Evolutionary conservation across 2,113 vertebrate genomes (phyloP).

Genomic region (Tenebrosternarchus preto): DNA sequence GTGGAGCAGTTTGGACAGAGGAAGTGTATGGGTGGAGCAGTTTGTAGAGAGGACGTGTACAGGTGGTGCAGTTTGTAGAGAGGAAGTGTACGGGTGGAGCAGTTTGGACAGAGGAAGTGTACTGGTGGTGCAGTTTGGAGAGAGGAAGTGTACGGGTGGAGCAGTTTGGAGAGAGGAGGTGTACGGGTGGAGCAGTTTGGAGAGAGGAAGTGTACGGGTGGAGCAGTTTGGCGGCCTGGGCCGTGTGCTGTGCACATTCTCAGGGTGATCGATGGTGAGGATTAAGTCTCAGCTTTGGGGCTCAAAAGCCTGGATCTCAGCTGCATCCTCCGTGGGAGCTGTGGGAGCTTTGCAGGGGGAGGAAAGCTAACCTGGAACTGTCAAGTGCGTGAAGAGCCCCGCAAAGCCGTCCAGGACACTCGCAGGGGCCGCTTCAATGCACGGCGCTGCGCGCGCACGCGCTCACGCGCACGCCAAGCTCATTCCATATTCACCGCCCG

Average conservation of each 20-base stretch:
- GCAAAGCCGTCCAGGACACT: constrained; percentile 67
- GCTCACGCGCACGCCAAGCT: constrained; percentile 59
- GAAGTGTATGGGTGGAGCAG: too few species aligned
- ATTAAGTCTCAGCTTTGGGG: constrained; percentile 79
- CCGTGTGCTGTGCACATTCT: constrained; percentile 75
- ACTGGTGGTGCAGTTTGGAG: not conserved
- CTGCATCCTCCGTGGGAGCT: constrained; percentile 72
- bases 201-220: constrained; percentile 58
- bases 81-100: too few species aligned
- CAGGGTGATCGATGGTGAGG: constrained; percentile 80
- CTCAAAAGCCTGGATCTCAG: constrained; percentile 79
- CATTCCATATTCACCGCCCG: constrained; percentile 54
- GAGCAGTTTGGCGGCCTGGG: constrained; percentile 48
- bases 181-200: constrained; percentile 38
- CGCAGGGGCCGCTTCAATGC: constrained; percentile 51
- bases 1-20: too few species aligned
- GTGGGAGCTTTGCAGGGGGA: constrained; percentile 63
- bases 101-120: constrained; percentile 17
- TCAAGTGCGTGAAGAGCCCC: constrained; percentile 72
- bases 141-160: constrained; percentile 48
- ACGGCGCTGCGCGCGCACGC: constrained; percentile 53
- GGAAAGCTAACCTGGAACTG: constrained; percentile 78
- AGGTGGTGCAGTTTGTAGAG: too few species aligned
- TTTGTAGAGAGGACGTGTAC: too few species aligned
- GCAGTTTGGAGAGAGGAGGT: constrained; percentile 9